These are phyloP conservation scores for Cephus pygmeus DNA, from an alignment of 2,888 invertebrate species.

Conservation along the genomic window DNA sequence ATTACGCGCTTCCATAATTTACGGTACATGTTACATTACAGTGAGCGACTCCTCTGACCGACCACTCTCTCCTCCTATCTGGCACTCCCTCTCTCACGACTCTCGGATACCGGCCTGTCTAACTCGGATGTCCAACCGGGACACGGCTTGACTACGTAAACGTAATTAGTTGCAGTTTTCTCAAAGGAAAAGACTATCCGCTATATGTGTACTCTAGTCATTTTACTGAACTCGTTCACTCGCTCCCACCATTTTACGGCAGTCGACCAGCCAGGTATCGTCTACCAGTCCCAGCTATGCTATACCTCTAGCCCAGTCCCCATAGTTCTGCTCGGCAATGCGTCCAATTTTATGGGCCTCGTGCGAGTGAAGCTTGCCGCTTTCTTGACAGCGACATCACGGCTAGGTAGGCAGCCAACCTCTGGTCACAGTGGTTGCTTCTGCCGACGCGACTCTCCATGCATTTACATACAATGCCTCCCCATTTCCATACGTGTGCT, in stretches of 20 bases:
- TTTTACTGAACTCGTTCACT: not conserved
- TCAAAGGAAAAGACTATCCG: not conserved
- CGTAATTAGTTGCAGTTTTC: not conserved
- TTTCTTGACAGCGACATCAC: slow-evolving; percentile 62
- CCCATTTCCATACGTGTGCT: slow-evolving; percentile 59
- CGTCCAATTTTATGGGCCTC: slow-evolving; percentile 55
- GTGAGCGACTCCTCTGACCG: not conserved
- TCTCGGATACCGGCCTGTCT: not conserved
- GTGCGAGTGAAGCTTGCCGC: slow-evolving; percentile 51
- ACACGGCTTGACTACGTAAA: not conserved
- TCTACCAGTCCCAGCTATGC: not conserved
- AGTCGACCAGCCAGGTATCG: not conserved
- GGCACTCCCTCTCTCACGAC: slow-evolving; percentile 4
- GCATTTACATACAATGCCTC: slow-evolving; percentile 64
- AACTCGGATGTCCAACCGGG: not conserved
- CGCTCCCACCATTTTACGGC: not conserved
- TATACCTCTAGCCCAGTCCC: not conserved
- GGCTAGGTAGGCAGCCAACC: slow-evolving; percentile 30
- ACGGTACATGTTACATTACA: slow-evolving; percentile 34
- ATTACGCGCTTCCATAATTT: slow-evolving; percentile 55
- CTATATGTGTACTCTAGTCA: not conserved
- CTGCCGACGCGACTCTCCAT: slow-evolving; percentile 38
- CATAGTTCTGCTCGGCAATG: slow-evolving; percentile 9
- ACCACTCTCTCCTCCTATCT: not conserved
- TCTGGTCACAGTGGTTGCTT: slow-evolving; percentile 61